Conservation (phyloP, 1,140 invertebrate species). For the Agrypnia vestita region DNA sequence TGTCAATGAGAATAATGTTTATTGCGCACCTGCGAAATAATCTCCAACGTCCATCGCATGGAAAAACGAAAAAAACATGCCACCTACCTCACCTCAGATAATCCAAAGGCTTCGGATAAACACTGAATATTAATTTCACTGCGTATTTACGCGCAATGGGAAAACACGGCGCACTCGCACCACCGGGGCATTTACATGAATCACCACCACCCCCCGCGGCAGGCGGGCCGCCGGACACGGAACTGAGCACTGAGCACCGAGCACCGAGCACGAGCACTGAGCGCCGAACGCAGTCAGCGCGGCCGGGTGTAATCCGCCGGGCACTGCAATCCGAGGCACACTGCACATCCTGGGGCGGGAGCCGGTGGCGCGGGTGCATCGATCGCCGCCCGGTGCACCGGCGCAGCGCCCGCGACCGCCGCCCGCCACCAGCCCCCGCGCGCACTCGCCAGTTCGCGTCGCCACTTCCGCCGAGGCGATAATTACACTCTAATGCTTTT, state of each 20-base stretch:
- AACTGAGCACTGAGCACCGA: neutral
- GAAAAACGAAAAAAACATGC: conserved; percentile 30
- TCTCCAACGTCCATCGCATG: neutral
- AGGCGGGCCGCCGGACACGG: neutral
- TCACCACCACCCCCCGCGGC: conserved; percentile 3
- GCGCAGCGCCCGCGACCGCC: conserved; percentile 71
- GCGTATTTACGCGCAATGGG: conserved; percentile 40
- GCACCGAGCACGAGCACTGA: neutral
- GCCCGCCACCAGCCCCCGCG: conserved; percentile 67
- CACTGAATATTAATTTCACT: conserved; percentile 38
- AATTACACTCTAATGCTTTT: neutral
- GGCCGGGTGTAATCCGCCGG: conserved; percentile 28
- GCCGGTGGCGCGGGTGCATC: conserved; percentile 69
- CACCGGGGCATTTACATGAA: conserved; percentile 28
- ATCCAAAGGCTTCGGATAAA: conserved; percentile 26
- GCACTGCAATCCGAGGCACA: conserved; percentile 51
- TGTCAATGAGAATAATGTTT: neutral
- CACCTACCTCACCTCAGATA: conserved; percentile 42
- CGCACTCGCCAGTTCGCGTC: neutral
- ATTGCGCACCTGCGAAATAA: neutral
- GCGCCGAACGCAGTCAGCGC: neutral
- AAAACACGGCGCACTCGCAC: conserved; percentile 32
- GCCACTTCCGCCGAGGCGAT: neutral
- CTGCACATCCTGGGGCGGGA: conserved; percentile 66
- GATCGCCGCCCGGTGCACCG: conserved; percentile 66